Evolutionary conservation across 2,888 invertebrate genomes (phyloP), one percentile per base, ranked within the genome.

Genomic region (Auanema sp.): DNA sequence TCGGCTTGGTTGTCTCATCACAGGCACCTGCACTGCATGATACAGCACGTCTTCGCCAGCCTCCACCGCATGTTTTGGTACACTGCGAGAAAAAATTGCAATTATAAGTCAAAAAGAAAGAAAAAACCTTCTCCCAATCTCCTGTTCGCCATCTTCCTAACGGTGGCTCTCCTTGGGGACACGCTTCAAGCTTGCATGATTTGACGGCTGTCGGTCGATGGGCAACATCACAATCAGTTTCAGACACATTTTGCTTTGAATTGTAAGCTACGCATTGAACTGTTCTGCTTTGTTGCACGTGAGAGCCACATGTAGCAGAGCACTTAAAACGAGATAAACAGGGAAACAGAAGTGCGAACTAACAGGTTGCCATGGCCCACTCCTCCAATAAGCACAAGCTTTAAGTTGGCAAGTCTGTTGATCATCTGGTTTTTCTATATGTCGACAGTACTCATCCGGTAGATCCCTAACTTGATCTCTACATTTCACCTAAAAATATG

Each of bases 41-140:
- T 24, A 86, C 85, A 56, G 79, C 80, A 23, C 86, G 79, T 54
- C 84, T 75, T 66, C 84, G 83, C 83, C 82, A 84, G 8, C 86
- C 86, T 10, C 79, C 80, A 14, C 84, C 85, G 79, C 86, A 86
- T 0, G 84, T 79, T 6, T 79, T 79, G 10, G 86, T 85, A 76
- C 86, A 86, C 86, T 86, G 75, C 23, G 84, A 77, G 49, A 10
- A 50, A n/a, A 50, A n/a, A 16, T 50, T 1, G 50, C 12, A 25
- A 11, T 53, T 24, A 53, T 1, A 53, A 23, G 12, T 11, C 25
- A 21, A 23, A 53, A 24, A 23, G 21, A 24, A 2, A 6, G 33
- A 33, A 47, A 18, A 11, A 47, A 62, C 62, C 57, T 62, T 42
- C 10, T 40, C 62, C 86, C 85, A 86, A 58, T 83, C 79, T 14